Base-by-base conservation (phyloP, 1,140 invertebrate genomes). In the Onthophagus taurus region DNA sequence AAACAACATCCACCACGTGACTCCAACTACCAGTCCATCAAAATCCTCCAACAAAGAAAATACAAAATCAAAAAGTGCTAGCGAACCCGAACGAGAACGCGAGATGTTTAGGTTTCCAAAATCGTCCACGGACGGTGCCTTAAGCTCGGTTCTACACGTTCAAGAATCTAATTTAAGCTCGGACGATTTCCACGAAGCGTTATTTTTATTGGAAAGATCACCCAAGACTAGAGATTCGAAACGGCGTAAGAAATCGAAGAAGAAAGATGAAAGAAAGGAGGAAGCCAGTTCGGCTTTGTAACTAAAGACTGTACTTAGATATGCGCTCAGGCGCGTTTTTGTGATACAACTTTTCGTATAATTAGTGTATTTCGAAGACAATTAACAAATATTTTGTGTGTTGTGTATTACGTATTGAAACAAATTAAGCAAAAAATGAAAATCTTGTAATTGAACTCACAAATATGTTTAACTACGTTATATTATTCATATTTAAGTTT, bases 151-250 rank as follows among this genome's bases (percentile, higher is more conserved):
- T 20, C 61, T 77, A 16, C 72, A 75, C 55, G 70, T 77, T 12
- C 71, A 75, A 56, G 73, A 75, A 53, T 71, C 70, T 4, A 75
- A 72, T 53, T 51, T 74, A n/a, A 74, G 71, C 59, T 74, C 72
- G 4, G 74, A 77, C 51, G 72, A 75, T 55, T 77, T 77, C 54
- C 74, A 77, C 52, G 74, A 77, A 58, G 73, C 72, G 11, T 54
- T 77, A 3, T 77, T 77, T 47, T 58, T 76, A 4, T 54, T 73
- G 20, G 71, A 73, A 51, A 56, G 71, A 31, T 73, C 72, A 4
- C 72, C 72, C 1, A 72, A 72, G 52, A 64, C 63, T 2, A 53
- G 66, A 37, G 65, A 68, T 43, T 66, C 64, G 0, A 66, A 65
- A 50, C 45, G 65, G 17, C 24, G 61, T 17, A 66, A 65, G 33